These are phyloP conservation scores for Sternarchorhynchus goeldii DNA, from an alignment of 2,797 vertebrate species.

Conservation along the genomic window DNA sequence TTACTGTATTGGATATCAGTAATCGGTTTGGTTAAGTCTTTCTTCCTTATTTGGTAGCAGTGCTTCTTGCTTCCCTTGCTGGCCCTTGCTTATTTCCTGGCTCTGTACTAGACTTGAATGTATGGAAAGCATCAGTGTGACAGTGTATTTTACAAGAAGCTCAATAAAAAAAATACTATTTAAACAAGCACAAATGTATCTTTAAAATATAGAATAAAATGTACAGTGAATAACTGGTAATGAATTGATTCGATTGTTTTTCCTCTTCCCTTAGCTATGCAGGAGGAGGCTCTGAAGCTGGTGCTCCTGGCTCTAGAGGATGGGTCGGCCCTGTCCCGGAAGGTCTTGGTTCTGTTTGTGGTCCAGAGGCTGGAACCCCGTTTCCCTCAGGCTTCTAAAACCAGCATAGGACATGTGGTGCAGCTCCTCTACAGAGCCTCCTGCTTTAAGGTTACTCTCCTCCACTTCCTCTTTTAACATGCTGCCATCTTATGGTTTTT, in stretches of 20 bases:
- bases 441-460: constrained; percentile 90
- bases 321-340: constrained; percentile 94
- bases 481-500: background rate
- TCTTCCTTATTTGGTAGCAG: too few species aligned
- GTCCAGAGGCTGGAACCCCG: constrained; percentile 97
- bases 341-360: constrained; percentile 98
- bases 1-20: too few species aligned
- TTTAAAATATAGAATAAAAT: too few species aligned
- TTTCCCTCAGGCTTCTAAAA: constrained; percentile 98
- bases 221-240: too few species aligned
- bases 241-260: background rate
- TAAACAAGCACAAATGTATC: too few species aligned
- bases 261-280: constrained; percentile 84
- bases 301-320: constrained; percentile 96
- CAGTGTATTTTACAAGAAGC: too few species aligned
- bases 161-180: too few species aligned
- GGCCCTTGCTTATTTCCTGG: too few species aligned
- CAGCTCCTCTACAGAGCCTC: constrained; percentile 98
- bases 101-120: too few species aligned
- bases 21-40: too few species aligned
- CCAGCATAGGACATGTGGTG: constrained; percentile 98
- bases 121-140: too few species aligned
- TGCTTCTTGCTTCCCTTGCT: too few species aligned
- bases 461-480: background rate
- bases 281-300: constrained; percentile 97